Percentiles rank a stretch among this genome's conserved stretches.
phyloP scores from a whole-genome alignment of 2,888 invertebrate genomes.

The Torymus tubicola region DNA sequence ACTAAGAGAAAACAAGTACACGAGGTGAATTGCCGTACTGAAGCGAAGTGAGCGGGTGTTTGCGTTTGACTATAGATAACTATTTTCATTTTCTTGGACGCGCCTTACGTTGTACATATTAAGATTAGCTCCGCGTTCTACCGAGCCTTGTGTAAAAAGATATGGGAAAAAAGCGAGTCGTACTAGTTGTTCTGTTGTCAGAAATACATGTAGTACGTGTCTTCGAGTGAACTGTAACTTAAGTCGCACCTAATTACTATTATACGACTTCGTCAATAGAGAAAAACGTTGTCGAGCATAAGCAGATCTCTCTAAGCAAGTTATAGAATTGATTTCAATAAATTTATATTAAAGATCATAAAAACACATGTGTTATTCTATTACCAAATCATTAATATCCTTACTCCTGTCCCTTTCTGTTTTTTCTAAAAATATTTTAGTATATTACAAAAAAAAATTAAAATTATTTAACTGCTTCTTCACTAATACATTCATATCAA shows the following conservation, averaged over 20 bases:
- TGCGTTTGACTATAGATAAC: not conserved
- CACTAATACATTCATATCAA: too few species aligned
- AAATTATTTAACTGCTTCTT: too few species aligned
- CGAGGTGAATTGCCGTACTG: constrained; percentile 5
- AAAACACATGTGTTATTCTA: not conserved
- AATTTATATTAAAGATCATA: constrained; percentile 67
- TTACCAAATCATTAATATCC: too few species aligned
- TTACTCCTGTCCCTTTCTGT: too few species aligned
- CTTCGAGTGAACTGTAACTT: constrained; percentile 4
- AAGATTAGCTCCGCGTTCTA: constrained; percentile 33
- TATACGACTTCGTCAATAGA: constrained; percentile 13
- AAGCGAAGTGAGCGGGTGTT: not conserved
- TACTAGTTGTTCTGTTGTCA: constrained; percentile 9
- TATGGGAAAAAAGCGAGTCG: not conserved
- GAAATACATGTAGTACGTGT: constrained; percentile 5
- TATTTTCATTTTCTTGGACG: constrained; percentile 22
- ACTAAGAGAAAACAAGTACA: not conserved
- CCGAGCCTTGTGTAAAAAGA: constrained; percentile 18
- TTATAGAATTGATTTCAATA: constrained; percentile 64
- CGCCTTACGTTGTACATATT: constrained; percentile 49
- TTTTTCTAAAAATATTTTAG: not conserved
- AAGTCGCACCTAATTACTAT: constrained; percentile 16
- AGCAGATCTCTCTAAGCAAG: constrained; percentile 56
- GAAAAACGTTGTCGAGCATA: constrained; percentile 54
- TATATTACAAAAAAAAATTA: not conserved